Evolutionary conservation across 1,140 invertebrate genomes (phyloP), one percentile per base, ranked within the genome.

Genomic region (Panagrolaimus sp.): DNA sequence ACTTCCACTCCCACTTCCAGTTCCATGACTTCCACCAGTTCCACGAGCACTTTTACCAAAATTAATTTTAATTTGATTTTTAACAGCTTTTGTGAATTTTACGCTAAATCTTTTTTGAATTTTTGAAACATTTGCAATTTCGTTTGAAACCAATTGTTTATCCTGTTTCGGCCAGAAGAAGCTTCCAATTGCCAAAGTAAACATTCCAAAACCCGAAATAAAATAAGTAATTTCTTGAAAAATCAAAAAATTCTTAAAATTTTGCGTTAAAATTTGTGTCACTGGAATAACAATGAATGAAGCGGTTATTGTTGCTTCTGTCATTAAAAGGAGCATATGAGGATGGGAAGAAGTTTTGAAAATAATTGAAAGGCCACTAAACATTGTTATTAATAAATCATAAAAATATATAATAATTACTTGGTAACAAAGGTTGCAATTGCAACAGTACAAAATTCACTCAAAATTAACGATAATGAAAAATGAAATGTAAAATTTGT

Each of bases 201-300:
- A 12, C 1, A 28, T 12, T 12, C 21, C 52, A 28, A n/a, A n/a
- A 1, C 14, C 52, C 52, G 52, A 8, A 26, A 28, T 58, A 28
- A 58, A 21, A 21, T 58, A 58, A 1, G 14, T 58, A 28, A 58
- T 28, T 26, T 58, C 14, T 21, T 26, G 52, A n/a, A 58, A 58
- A 28, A 17, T 58, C 14, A 26, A 12, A 28, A 58, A 58, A 8
- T 26, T 28, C 14, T 21, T 28, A 58, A 58, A 58, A 14, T 58
- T 58, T 21, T 58, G 52, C 12, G 52, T 58, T 21, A 58, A 10
- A 21, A 58, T 26, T 58, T 58, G 52, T 58, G 52, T 58, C 12
- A 58, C 15, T n/a, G 52, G 52, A 21, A 58, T 58, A 28, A 58
- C 21, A n/a, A 58, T 21, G 5, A 28, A 58, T 58, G 52, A 58